Percentiles rank a stretch among this genome's conserved stretches.
phyloP scores from a whole-genome alignment of 1,140 invertebrate genomes.

The Lutraria rhynchaena region DNA sequence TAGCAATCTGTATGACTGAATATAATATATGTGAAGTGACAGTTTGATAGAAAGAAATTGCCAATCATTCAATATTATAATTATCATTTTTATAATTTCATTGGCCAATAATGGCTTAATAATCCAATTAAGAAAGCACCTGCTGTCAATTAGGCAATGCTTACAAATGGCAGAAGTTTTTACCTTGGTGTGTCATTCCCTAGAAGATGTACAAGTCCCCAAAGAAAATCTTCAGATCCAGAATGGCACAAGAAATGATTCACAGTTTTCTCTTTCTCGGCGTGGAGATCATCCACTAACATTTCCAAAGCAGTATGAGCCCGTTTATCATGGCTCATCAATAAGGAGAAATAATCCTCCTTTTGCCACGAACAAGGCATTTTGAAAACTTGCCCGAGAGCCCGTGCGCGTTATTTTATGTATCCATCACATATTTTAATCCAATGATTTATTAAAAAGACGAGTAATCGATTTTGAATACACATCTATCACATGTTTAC shows the following conservation, averaged over 20 bases:
- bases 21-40: too few relatives aligned
- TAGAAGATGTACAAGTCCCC: conserved; percentile 78
- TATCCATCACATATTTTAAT: too few relatives aligned
- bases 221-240: conserved; percentile 80
- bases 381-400: neutral
- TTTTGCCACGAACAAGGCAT: conserved; percentile 78
- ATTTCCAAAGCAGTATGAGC: conserved; percentile 77
- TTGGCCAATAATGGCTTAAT: too few relatives aligned
- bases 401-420: too few relatives aligned
- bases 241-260: conserved; percentile 78
- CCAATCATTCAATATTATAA: too few relatives aligned
- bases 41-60: too few relatives aligned
- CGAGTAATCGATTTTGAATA: neutral
- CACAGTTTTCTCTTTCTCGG: conserved; percentile 79
- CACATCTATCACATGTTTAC: conserved; percentile 52
- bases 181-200: conserved; percentile 78
- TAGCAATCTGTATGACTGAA: too few relatives aligned
- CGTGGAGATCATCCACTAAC: conserved; percentile 81
- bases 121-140: conserved; percentile 4
- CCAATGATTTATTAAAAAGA: too few relatives aligned
- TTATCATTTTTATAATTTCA: too few relatives aligned
- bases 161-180: too few relatives aligned
- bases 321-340: conserved; percentile 72
- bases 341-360: conserved; percentile 76
- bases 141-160: neutral